These are phyloP conservation scores for Enteromius trimaculatus DNA, from an alignment of 2,797 vertebrate genomes.

Conservation along the genomic window DNA sequence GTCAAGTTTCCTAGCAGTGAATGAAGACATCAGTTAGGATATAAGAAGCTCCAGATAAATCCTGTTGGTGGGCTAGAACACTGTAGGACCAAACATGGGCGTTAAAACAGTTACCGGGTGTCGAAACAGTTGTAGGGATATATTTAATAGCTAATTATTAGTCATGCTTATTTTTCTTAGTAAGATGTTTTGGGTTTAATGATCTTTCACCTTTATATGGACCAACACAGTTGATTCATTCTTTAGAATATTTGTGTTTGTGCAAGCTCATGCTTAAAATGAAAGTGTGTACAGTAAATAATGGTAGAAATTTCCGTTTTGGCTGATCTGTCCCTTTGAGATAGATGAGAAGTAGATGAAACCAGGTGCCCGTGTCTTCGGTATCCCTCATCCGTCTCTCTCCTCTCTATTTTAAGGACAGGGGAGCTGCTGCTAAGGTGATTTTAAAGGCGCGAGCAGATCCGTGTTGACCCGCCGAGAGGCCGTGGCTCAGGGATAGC, in stretches of 20 bases:
- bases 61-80: background rate
- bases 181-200: background rate
- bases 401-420: constrained; percentile 65
- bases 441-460: constrained; percentile 70
- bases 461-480: constrained; percentile 63
- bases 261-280: background rate
- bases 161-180: background rate
- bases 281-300: background rate
- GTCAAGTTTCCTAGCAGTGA: constrained; percentile 39
- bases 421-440: constrained; percentile 63
- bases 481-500: constrained; percentile 66
- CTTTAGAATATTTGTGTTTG: background rate
- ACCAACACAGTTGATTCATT: background rate
- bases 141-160: background rate
- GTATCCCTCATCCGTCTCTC: background rate
- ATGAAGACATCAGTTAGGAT: constrained; percentile 56
- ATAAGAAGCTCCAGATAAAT: constrained; percentile 52
- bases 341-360: background rate
- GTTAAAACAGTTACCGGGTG: background rate
- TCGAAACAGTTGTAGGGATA: background rate
- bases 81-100: background rate
- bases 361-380: constrained; percentile 2
- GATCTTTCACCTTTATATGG: background rate
- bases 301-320: background rate
- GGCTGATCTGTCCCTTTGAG: background rate